Evolutionary conservation across 2,113 vertebrate species (phyloP).

Genomic region (Coryphaenoides rupestris): DNA sequence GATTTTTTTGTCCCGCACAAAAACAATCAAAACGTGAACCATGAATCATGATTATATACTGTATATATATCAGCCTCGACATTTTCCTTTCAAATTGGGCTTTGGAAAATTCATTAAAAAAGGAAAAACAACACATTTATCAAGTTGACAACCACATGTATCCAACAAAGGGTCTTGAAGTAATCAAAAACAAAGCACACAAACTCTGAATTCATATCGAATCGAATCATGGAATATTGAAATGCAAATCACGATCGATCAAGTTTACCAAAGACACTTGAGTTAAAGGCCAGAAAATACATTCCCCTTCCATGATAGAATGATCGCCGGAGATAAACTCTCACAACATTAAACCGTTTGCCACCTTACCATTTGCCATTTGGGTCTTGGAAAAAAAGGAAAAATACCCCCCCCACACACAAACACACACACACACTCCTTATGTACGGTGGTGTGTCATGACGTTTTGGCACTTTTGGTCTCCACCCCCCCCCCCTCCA

Average conservation of each 20-base stretch:
- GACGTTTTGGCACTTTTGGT: slow-evolving; percentile 13
- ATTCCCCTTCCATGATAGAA: slow-evolving; percentile 35
- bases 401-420: background rate
- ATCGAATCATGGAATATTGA: slow-evolving; percentile 21
- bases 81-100: slow-evolving; percentile 31
- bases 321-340: slow-evolving; percentile 36
- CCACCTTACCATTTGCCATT: slow-evolving; percentile 17
- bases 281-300: slow-evolving; percentile 18
- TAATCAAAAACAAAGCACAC: slow-evolving; percentile 46
- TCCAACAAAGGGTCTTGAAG: slow-evolving; percentile 47
- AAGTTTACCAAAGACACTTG: slow-evolving; percentile 9
- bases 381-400: slow-evolving; percentile 35
- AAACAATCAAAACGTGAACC: slow-evolving; percentile 18
- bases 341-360: slow-evolving; percentile 2
- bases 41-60: background rate
- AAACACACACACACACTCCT: slow-evolving; percentile 28
- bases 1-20: too few relatives aligned
- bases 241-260: slow-evolving; percentile 19
- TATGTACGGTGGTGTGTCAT: slow-evolving; percentile 16
- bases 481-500: too few relatives aligned
- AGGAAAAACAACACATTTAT: slow-evolving; percentile 47
- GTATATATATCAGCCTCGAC: too few relatives aligned
- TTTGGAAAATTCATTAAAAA: slow-evolving; percentile 1
- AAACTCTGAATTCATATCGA: slow-evolving; percentile 35
- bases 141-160: slow-evolving; percentile 43